Evolutionary conservation across 2,113 vertebrate species (phyloP), one percentile per base, ranked within the genome.

Genomic region (Okapia johnstoni): DNA sequence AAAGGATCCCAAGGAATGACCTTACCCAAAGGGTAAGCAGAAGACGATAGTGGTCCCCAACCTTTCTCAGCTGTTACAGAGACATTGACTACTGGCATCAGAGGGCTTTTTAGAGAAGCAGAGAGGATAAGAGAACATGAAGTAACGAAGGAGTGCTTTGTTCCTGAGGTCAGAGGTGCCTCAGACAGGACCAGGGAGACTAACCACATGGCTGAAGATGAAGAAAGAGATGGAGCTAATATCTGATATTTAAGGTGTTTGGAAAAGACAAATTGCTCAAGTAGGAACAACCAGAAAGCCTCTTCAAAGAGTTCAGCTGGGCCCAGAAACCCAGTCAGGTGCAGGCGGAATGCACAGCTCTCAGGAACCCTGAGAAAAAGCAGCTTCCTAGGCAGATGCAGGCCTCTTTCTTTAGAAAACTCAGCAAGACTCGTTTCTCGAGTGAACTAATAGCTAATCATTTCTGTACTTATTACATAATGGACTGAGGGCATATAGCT

Each of bases 321-420:
- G 70, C 28, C 11, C n/a, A 81, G 58, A 96, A 90, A 73, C 80
- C 85, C 43, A 73, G 16, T 54, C 77, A 58, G 13, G 26, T 40
- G 30, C n/a, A 88, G 16, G 16, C 10, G 3, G 43, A 85, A n/a
- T 30, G 14, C 58, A 60, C n/a, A 26, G 28, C 14, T 85, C 54
- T 94, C 46, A 80, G 81, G 46, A 88, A 96, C 23, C 14, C 16
- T 2, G 48, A 92, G 36, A 90, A 14, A 40, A 50, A 83, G 43
- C 52, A 23, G 16, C 13, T 81, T 28, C 25, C 46, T 9, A 33
- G 52, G 40, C n/a, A 93, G 48, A 73, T 15, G 54, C 1, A 58
- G 92, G 50, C 43, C 76, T 52, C 30, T 16, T 92, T 92, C 52
- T 85, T 96, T 54, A 93, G 52, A 91, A 93, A 96, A 92, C 30